phyloP scores from a whole-genome alignment of 2,113 vertebrate genomes.

The Corydoras maculifer region DNA sequence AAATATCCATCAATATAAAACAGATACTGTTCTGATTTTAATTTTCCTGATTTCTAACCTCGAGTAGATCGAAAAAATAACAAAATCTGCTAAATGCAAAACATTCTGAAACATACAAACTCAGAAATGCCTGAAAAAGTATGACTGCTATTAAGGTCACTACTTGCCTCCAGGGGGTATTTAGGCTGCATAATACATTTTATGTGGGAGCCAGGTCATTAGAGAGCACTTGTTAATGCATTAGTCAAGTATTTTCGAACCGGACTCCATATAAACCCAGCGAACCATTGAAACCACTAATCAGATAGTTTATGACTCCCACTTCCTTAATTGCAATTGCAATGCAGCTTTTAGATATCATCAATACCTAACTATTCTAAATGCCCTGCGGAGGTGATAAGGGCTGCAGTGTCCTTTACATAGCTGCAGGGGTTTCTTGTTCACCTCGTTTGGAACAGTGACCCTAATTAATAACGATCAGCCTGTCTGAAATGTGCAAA shows the following conservation, averaged over 20 bases:
- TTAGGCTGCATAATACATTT: slow-evolving; percentile 45
- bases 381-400: slow-evolving; percentile 96
- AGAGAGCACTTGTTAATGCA: slow-evolving; percentile 65
- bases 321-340: slow-evolving; percentile 74
- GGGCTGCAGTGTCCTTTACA: slow-evolving; percentile 93
- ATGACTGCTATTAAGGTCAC: neutral
- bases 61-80: too few species aligned
- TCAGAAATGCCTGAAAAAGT: too few species aligned
- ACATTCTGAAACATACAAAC: too few species aligned
- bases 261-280: slow-evolving; percentile 70
- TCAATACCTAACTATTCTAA: slow-evolving; percentile 94
- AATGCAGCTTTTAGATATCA: slow-evolving; percentile 96
- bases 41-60: too few species aligned
- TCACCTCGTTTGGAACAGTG: slow-evolving; percentile 80
- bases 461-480: slow-evolving; percentile 99
- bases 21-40: too few species aligned
- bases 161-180: slow-evolving; percentile 16
- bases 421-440: slow-evolving; percentile 86
- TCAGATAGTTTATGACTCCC: slow-evolving; percentile 65
- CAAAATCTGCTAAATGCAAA: too few species aligned
- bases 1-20: too few species aligned
- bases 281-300: slow-evolving; percentile 73
- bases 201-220: slow-evolving; percentile 55
- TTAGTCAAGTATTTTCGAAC: slow-evolving; percentile 52
- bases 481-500: slow-evolving; percentile 94